Percentiles rank a stretch among this genome's conserved stretches.
Conservation (phyloP, 2,888 invertebrate species). For the Baccha elongata region DNA sequence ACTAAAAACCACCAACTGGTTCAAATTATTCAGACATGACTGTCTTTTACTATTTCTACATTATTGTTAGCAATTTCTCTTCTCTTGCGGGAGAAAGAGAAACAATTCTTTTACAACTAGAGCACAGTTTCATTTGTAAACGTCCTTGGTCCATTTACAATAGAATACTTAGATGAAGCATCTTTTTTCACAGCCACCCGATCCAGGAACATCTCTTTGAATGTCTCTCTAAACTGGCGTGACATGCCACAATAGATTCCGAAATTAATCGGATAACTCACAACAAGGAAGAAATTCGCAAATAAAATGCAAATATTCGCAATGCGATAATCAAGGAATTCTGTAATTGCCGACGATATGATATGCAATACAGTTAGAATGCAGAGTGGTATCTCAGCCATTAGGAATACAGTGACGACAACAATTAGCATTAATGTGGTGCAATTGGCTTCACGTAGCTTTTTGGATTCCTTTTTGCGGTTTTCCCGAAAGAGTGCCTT, state of each 20-base stretch:
- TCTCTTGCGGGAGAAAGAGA: slow-evolving; percentile 53
- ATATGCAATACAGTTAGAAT: slow-evolving; percentile 93
- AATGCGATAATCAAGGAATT: slow-evolving; percentile 89
- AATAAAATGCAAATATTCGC: slow-evolving; percentile 90
- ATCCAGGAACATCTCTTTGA: slow-evolving; percentile 90
- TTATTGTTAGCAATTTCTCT: slow-evolving; percentile 43
- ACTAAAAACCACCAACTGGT: not conserved
- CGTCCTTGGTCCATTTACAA: slow-evolving; percentile 91
- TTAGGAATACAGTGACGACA: slow-evolving; percentile 91
- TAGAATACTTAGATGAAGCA: slow-evolving; percentile 89
- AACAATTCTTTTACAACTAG: slow-evolving; percentile 76
- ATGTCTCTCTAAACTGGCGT: slow-evolving; percentile 95
- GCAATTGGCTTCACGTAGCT: slow-evolving; percentile 89
- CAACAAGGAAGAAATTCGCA: slow-evolving; percentile 95
- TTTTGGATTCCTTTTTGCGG: slow-evolving; percentile 90
- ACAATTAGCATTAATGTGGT: slow-evolving; percentile 94
- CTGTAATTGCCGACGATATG: slow-evolving; percentile 88
- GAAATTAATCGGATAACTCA: slow-evolving; percentile 96
- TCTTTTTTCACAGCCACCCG: slow-evolving; percentile 85
- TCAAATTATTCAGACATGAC: not conserved
- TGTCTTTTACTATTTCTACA: not conserved
- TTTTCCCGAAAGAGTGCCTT: slow-evolving; percentile 90
- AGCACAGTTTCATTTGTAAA: slow-evolving; percentile 92
- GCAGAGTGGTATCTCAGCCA: slow-evolving; percentile 92
- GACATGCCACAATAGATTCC: slow-evolving; percentile 99